phyloP scores from a whole-genome alignment of 2,888 invertebrate genomes.

The Latheticus oryzae region DNA sequence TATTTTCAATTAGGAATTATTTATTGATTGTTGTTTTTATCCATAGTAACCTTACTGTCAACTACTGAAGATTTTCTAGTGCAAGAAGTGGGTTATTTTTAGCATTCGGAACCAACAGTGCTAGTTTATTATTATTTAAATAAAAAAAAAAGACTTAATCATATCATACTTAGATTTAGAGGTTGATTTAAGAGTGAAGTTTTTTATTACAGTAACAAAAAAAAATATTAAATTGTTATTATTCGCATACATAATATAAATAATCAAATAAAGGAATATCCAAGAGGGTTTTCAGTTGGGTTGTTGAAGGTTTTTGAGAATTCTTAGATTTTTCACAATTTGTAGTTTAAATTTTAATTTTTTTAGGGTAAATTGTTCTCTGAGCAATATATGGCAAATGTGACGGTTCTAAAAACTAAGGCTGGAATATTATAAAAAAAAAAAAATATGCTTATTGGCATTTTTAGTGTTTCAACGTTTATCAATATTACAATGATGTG shows the following conservation, averaged over 20 bases:
- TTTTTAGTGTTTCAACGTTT: too few relatives aligned
- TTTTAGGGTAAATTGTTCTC: too few relatives aligned
- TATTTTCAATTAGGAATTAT: slow-evolving; percentile 34
- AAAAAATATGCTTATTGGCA: too few relatives aligned
- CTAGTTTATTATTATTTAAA: slow-evolving; percentile 27
- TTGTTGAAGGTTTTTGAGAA: too few relatives aligned
- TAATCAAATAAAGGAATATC: slow-evolving; percentile 7
- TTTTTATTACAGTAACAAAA: slow-evolving; percentile 25
- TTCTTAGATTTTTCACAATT: too few relatives aligned
- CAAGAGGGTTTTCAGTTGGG: too few relatives aligned
- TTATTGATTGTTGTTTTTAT: slow-evolving; percentile 36
- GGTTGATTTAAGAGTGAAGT: slow-evolving; percentile 36
- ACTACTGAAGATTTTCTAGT: slow-evolving; percentile 35
- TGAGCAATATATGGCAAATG: too few relatives aligned
- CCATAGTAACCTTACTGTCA: slow-evolving; percentile 44
- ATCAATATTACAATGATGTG: too few relatives aligned
- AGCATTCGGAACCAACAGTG: slow-evolving; percentile 34
- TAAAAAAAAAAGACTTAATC: slow-evolving; percentile 39
- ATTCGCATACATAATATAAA: slow-evolving; percentile 17
- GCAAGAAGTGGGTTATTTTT: slow-evolving; percentile 25
- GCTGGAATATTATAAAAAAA: too few relatives aligned
- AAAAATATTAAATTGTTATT: slow-evolving; percentile 12
- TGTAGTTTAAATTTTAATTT: too few relatives aligned
- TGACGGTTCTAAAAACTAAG: too few relatives aligned
- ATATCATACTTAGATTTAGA: slow-evolving; percentile 32